Conservation (phyloP, 2,888 invertebrate species). For the Cecidostiba fungosa region DNA sequence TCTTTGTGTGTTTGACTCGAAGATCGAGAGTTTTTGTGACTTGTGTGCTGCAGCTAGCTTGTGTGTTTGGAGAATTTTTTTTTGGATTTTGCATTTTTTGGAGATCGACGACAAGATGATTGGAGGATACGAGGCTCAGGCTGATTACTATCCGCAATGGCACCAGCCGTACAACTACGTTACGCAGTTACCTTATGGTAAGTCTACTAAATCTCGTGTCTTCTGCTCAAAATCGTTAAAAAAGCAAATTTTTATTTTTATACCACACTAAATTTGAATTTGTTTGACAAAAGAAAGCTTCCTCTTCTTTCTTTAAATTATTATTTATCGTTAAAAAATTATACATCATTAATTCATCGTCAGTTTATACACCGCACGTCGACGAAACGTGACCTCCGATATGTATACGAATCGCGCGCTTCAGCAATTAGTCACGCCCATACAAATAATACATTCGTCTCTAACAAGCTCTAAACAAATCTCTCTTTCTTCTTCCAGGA, state of each 20-base stretch:
- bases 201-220: slow-evolving; percentile 61
- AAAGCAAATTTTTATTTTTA: no score
- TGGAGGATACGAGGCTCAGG: slow-evolving; percentile 77
- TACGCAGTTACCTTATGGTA: slow-evolving; percentile 78
- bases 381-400: slow-evolving; percentile 1
- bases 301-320: no score
- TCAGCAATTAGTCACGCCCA: background rate
- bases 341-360: no score
- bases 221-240: no score
- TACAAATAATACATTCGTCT: no score
- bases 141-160: slow-evolving; percentile 79
- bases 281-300: no score
- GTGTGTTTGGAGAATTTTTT: background rate
- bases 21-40: background rate
- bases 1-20: no score
- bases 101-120: slow-evolving; percentile 62
- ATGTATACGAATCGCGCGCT: background rate
- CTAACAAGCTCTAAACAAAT: slow-evolving; percentile 3
- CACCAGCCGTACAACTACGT: slow-evolving; percentile 79
- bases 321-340: background rate
- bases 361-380: background rate
- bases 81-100: background rate
- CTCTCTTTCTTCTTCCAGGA: slow-evolving; percentile 52
- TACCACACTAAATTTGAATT: no score
- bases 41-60: background rate